These are phyloP conservation scores for Chymomyza amoena DNA, from an alignment of 2,888 invertebrate genomes.

Conservation along the genomic window DNA sequence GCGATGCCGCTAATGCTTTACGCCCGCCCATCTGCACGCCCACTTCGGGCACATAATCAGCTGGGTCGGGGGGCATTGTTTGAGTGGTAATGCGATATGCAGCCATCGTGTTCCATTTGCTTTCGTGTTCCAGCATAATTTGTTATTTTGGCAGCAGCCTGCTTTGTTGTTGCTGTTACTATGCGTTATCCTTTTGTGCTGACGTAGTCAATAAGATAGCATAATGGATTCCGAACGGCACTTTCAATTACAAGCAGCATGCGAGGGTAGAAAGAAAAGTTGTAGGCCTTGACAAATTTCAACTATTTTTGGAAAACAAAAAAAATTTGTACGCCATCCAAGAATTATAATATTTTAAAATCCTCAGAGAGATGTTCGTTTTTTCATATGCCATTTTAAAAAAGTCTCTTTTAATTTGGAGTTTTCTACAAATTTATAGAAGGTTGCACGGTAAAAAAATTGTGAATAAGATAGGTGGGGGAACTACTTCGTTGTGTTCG, in stretches of 20 bases:
- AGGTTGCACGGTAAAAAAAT: too few relatives aligned
- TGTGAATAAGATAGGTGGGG: too few relatives aligned
- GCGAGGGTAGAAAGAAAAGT: too few relatives aligned
- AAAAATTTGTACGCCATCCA: too few relatives aligned
- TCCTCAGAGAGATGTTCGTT: too few relatives aligned
- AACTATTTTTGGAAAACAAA: too few relatives aligned
- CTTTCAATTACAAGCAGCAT: constrained; percentile 7
- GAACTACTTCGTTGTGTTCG: too few relatives aligned
- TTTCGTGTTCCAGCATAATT: constrained; percentile 66
- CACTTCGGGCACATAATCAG: not conserved
- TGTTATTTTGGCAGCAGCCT: constrained; percentile 63
- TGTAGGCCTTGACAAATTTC: too few relatives aligned
- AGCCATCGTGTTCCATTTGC: not conserved
- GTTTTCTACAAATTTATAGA: too few relatives aligned
- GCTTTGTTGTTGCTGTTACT: constrained; percentile 9
- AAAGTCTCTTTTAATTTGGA: too few relatives aligned
- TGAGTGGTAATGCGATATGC: not conserved
- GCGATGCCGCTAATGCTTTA: constrained; percentile 16
- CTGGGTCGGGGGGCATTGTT: not conserved
- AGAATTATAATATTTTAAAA: too few relatives aligned
- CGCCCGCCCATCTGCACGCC: constrained; percentile 7
- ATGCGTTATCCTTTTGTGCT: constrained; percentile 33
- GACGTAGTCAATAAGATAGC: constrained; percentile 28
- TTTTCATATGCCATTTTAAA: too few relatives aligned
- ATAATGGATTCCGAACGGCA: constrained; percentile 11